A percentile compares a stretch with the other conserved stretches of the same genome.
Conservation (phyloP, 23 tunicate species). For the Diplosoma virens region DNA sequence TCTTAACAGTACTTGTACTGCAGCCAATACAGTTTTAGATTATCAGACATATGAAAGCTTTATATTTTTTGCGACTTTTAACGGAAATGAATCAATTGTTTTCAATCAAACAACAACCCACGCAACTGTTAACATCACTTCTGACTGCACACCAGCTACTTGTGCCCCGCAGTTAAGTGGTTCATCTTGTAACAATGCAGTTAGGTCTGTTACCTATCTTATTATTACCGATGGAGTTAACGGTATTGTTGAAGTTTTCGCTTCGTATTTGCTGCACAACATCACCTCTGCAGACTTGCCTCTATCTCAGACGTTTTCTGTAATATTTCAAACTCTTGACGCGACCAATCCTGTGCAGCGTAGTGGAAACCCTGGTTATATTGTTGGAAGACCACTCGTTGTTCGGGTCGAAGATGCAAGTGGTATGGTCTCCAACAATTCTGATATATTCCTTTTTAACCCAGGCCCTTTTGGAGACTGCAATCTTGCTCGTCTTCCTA, state of each 20-base stretch:
- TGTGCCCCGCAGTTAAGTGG: background rate
- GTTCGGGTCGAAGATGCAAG: background rate
- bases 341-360: background rate
- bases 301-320: conserved; percentile 19
- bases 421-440: background rate
- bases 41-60: conserved; percentile 28
- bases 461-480: conserved; percentile 1
- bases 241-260: conserved; percentile 10
- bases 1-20: conserved; percentile 24
- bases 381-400: conserved; percentile 50
- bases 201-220: conserved; percentile 5
- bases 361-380: conserved; percentile 86
- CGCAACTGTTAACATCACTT: background rate
- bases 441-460: background rate
- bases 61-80: conserved; percentile 24
- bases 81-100: no score
- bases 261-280: background rate
- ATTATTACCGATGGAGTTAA: conserved; percentile 9
- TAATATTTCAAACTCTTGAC: background rate
- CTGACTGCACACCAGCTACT: background rate
- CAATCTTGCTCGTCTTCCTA: background rate
- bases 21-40: conserved; percentile 18
- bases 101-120: no score
- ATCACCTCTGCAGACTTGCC: conserved; percentile 4
- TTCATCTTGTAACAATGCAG: conserved; percentile 14